These are phyloP conservation scores for Cephonodes hylas DNA, from an alignment of 2,888 invertebrate species.

Conservation along the genomic window DNA sequence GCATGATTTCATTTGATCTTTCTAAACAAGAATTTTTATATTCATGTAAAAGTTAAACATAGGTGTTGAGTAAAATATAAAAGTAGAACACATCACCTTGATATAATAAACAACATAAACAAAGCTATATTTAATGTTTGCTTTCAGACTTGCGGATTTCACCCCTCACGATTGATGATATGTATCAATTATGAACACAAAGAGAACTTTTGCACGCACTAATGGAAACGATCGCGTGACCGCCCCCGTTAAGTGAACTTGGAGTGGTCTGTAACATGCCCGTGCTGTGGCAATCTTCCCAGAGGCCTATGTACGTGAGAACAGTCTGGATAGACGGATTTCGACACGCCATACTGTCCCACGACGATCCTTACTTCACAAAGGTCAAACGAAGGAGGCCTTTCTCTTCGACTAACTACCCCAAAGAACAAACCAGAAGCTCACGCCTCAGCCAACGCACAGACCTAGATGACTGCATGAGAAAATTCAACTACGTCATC, in stretches of 20 bases:
- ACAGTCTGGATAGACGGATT: conserved; percentile 87
- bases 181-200: conserved; percentile 61
- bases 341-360: conserved; percentile 84
- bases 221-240: conserved; percentile 52
- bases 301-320: conserved; percentile 82
- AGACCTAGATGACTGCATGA: conserved; percentile 47
- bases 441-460: conserved; percentile 52
- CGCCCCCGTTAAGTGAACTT: conserved; percentile 34
- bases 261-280: conserved; percentile 67
- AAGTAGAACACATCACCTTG: background rate
- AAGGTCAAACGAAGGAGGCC: conserved; percentile 57
- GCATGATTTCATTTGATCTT: too few relatives aligned
- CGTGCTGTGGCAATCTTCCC: conserved; percentile 83
- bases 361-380: conserved; percentile 80
- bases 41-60: background rate
- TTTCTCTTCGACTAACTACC: conserved; percentile 56
- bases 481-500: conserved; percentile 59
- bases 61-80: background rate
- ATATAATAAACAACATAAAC: background rate
- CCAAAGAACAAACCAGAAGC: conserved; percentile 30
- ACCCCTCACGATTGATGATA: conserved; percentile 21
- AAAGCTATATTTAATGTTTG: conserved; percentile 31
- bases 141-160: conserved; percentile 32
- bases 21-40: too few relatives aligned
- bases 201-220: conserved; percentile 43